A percentile compares a stretch with the other conserved stretches of the same genome.
Conservation (phyloP, 1,140 invertebrate species). For the Brachionus rubens region DNA sequence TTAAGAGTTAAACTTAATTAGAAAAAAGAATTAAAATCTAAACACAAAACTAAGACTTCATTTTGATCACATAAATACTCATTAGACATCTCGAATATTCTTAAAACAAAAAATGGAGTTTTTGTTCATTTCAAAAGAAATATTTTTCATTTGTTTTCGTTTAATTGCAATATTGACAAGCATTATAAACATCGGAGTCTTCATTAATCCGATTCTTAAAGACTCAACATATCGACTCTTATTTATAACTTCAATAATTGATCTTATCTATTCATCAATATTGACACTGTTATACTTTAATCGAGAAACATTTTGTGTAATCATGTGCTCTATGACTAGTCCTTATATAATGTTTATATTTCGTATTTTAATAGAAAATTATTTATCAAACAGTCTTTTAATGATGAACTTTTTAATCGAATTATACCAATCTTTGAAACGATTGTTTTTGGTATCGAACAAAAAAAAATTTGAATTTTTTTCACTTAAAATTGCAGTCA, state of each 20-base stretch:
- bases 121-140: too few species aligned
- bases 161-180: background rate
- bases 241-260: background rate
- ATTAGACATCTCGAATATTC: too few species aligned
- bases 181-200: background rate
- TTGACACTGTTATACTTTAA: background rate
- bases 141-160: background rate
- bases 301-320: background rate
- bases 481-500: background rate
- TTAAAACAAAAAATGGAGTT: too few species aligned
- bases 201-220: background rate
- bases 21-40: too few species aligned
- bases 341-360: background rate
- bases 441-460: background rate
- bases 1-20: too few species aligned
- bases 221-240: background rate
- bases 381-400: background rate
- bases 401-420: conserved; percentile 14
- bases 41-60: too few species aligned
- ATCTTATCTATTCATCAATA: background rate
- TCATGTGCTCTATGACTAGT: background rate
- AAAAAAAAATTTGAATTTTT: background rate
- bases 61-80: too few species aligned
- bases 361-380: background rate
- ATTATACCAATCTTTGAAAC: background rate